These are phyloP conservation scores for Lepidostoma basale DNA, from an alignment of 1,140 invertebrate species.

Conservation along the genomic window DNA sequence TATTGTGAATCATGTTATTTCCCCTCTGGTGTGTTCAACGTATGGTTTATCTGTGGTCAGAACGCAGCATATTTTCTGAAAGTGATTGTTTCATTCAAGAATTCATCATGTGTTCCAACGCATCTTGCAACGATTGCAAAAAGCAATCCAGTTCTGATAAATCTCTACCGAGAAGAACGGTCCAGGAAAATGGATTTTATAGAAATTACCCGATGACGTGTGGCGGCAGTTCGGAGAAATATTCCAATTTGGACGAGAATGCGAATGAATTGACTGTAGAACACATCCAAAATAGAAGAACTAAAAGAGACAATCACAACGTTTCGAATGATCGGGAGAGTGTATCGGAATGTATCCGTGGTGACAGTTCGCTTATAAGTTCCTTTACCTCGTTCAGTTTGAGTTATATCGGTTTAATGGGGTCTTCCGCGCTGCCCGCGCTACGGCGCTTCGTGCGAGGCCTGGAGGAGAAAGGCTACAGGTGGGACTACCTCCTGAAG, in stretches of 20 bases:
- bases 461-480: constrained; percentile 53
- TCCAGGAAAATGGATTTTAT: constrained; percentile 1
- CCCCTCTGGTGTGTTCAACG: constrained; percentile 14
- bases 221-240: background rate
- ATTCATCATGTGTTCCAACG: background rate
- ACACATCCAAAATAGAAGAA: background rate
- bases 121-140: background rate
- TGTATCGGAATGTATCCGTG: background rate
- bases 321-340: background rate
- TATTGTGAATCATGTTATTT: constrained; percentile 2
- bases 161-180: background rate
- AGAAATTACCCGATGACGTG: too few species aligned
- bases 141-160: background rate
- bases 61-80: background rate
- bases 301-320: background rate
- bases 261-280: background rate
- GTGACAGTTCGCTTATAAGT: background rate
- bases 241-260: constrained; percentile 1
- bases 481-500: constrained; percentile 58
- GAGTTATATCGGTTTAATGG: constrained; percentile 55
- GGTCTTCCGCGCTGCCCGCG: constrained; percentile 46
- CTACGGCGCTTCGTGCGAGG: constrained; percentile 1
- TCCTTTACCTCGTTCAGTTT: constrained; percentile 53
- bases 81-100: background rate
- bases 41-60: constrained; percentile 7